These are phyloP conservation scores for Malurus alboscapulatus DNA, from an alignment of 2,113 vertebrate genomes.

Conservation along the genomic window DNA sequence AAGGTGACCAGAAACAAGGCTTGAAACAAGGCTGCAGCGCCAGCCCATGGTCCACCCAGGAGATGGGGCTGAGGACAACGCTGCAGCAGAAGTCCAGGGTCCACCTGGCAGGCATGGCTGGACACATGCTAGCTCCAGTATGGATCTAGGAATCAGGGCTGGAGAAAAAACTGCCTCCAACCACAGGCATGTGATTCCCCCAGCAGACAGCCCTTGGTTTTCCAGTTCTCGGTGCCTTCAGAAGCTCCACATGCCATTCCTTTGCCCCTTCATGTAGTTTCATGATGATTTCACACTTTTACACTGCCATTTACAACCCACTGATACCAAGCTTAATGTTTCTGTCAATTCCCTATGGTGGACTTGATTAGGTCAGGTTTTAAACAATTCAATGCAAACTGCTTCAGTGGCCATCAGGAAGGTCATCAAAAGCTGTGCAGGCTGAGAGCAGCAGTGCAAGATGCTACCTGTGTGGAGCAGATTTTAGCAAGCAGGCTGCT, in stretches of 20 bases:
- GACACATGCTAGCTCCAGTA: background rate
- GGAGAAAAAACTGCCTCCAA: background rate
- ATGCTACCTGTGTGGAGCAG: background rate
- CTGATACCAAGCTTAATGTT: background rate
- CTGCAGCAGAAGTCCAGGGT: background rate
- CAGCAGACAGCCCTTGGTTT: background rate
- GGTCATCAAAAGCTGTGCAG: background rate
- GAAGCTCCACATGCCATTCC: background rate
- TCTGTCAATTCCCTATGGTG: background rate
- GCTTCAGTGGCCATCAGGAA: background rate
- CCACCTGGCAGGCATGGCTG: background rate
- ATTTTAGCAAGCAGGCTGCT: background rate
- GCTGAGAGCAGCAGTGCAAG: background rate
- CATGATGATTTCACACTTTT: background rate
- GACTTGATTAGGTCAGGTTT: background rate
- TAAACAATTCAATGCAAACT: background rate
- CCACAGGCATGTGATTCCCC: background rate
- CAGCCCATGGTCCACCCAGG: background rate
- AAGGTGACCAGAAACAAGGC: background rate
- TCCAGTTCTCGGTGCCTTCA: background rate
- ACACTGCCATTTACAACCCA: background rate
- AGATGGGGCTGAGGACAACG: background rate
- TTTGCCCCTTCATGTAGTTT: background rate
- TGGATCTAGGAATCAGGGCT: background rate
- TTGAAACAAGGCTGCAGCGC: background rate